These are phyloP conservation scores for Aselliscus stoliczkanus DNA, from an alignment of 2,797 vertebrate species.

Conservation along the genomic window DNA sequence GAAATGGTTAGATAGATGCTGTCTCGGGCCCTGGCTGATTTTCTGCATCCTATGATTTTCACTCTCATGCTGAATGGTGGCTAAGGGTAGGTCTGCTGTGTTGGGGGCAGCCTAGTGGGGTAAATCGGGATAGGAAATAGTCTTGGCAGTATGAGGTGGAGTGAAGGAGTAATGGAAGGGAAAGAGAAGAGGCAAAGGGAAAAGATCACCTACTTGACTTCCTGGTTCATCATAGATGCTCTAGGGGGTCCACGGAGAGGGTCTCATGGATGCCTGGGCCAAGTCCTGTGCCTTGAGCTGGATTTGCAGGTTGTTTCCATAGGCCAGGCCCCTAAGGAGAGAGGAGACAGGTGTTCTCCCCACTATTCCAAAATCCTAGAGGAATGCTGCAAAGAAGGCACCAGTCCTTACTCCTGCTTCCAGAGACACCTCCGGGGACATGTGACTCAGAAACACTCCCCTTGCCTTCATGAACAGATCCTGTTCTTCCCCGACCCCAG, in stretches of 20 bases:
- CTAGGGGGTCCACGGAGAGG: background rate
- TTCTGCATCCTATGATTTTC: background rate
- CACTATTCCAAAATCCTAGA: background rate
- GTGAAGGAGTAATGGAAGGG: background rate
- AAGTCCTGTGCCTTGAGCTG: background rate
- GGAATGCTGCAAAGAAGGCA: background rate
- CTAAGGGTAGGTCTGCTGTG: background rate
- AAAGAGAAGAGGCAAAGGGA: background rate
- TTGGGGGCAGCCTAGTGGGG: background rate
- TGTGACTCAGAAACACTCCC: rapidly evolving
- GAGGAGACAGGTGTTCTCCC: background rate
- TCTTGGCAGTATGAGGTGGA: background rate
- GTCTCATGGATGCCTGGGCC: background rate
- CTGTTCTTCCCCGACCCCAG: background rate
- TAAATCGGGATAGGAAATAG: background rate
- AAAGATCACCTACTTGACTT: constrained; percentile 25
- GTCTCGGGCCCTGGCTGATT: background rate
- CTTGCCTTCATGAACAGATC: background rate
- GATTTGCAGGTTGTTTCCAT: background rate
- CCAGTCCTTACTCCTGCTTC: background rate
- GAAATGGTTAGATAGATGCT: background rate
- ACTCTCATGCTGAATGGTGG: background rate
- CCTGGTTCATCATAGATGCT: constrained; percentile 21
- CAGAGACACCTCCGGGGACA: background rate
- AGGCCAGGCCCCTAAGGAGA: background rate